phyloP scores from a whole-genome alignment of 2,797 vertebrate species.

The Nannoperca obscura region DNA sequence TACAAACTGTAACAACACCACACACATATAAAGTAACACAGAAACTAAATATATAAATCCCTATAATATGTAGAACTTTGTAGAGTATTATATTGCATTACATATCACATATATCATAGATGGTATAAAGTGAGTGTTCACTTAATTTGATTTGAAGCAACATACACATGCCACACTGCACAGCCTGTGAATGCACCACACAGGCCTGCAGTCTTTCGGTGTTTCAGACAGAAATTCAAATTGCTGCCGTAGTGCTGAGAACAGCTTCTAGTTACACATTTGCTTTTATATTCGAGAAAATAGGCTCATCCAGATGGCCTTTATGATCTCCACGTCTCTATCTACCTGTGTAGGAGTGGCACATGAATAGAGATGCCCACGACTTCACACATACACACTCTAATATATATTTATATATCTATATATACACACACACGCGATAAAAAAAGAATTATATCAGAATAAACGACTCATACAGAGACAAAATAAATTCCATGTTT shows the following conservation, averaged over 20 bases:
- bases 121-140: not conserved
- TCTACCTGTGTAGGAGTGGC: slow-evolving; percentile 72
- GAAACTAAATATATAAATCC: not conserved
- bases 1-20: not conserved
- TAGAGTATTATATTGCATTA: too few relatives aligned
- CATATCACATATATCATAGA: not conserved
- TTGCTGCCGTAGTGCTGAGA: not conserved
- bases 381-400: slow-evolving; percentile 1
- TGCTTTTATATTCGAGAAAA: slow-evolving; percentile 3
- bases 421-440: not conserved
- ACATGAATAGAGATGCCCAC: slow-evolving; percentile 41
- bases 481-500: not conserved
- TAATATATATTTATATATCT: not conserved
- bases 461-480: not conserved
- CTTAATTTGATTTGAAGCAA: slow-evolving; percentile 14
- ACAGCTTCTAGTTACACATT: not conserved
- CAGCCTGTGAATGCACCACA: slow-evolving; percentile 25
- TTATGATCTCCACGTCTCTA: slow-evolving; percentile 8
- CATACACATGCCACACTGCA: slow-evolving; percentile 9
- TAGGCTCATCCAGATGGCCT: not conserved
- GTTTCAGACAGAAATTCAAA: slow-evolving; percentile 13
- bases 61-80: not conserved
- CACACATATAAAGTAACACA: not conserved
- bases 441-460: not conserved
- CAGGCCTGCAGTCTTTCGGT: not conserved